These are phyloP conservation scores for Melikaiella ostensackeni DNA, from an alignment of 2,888 invertebrate species.

Conservation along the genomic window DNA sequence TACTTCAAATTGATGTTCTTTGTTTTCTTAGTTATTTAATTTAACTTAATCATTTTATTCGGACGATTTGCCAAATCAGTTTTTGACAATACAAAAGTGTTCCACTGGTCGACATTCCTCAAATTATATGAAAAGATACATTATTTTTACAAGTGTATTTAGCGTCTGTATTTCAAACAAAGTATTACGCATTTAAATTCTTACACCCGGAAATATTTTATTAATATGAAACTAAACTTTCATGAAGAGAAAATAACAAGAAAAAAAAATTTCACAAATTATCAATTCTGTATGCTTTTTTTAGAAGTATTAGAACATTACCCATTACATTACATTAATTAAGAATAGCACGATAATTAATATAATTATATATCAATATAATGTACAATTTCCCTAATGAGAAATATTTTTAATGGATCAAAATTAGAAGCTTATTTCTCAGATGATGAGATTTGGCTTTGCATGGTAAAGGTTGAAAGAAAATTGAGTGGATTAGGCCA, in stretches of 20 bases:
- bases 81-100: neutral
- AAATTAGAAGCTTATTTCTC: neutral
- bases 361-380: too few species aligned
- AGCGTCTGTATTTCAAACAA: neutral
- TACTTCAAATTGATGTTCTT: too few species aligned
- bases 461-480: neutral
- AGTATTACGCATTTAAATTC: neutral
- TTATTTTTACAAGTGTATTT: neutral
- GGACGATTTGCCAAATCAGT: neutral
- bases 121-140: neutral
- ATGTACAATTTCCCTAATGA: too few species aligned
- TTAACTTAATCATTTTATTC: neutral
- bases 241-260: neutral
- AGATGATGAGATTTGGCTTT: neutral
- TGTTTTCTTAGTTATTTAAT: neutral
- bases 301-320: too few species aligned
- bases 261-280: neutral
- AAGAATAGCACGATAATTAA: too few species aligned
- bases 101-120: neutral
- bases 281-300: too few species aligned
- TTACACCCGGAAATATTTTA: too few species aligned
- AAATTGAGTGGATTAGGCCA: slow-evolving; percentile 5
- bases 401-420: too few species aligned
- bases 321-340: too few species aligned
- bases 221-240: neutral